phyloP scores from a whole-genome alignment of 2,797 vertebrate genomes.

The Natrix natrix region DNA sequence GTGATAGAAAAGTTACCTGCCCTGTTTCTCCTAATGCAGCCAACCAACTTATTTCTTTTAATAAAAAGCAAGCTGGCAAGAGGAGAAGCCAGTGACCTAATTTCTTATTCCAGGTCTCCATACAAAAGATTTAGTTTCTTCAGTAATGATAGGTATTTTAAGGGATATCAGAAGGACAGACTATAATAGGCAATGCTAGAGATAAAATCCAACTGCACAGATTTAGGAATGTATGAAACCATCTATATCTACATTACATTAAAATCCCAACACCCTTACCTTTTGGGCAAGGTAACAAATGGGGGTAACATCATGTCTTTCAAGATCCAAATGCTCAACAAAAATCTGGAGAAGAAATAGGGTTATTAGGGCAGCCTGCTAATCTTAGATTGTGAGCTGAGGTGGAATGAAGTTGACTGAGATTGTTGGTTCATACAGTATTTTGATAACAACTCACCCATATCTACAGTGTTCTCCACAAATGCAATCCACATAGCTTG shows the following conservation, averaged over 20 bases:
- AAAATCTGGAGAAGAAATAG: neutral
- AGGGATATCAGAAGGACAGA: neutral
- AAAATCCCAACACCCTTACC: neutral
- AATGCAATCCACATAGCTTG: neutral
- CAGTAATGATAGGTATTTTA: neutral
- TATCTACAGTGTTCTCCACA: neutral
- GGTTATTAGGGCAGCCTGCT: neutral
- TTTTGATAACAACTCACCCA: neutral
- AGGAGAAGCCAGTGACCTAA: neutral
- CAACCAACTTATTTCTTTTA: neutral
- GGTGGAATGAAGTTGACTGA: neutral
- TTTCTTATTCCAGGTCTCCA: neutral
- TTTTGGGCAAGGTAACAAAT: neutral
- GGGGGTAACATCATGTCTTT: neutral
- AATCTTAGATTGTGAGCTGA: neutral
- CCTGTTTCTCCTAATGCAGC: neutral
- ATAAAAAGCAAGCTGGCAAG: neutral
- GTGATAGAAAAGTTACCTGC: neutral
- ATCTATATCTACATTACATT: neutral
- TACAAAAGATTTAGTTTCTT: neutral
- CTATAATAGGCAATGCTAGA: neutral
- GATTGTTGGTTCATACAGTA: neutral
- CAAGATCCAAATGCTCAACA: neutral
- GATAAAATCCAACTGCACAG: neutral
- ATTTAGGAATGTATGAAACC: neutral